Conservation (phyloP, 2,113 vertebrate species). For the Chitala chitala region DNA sequence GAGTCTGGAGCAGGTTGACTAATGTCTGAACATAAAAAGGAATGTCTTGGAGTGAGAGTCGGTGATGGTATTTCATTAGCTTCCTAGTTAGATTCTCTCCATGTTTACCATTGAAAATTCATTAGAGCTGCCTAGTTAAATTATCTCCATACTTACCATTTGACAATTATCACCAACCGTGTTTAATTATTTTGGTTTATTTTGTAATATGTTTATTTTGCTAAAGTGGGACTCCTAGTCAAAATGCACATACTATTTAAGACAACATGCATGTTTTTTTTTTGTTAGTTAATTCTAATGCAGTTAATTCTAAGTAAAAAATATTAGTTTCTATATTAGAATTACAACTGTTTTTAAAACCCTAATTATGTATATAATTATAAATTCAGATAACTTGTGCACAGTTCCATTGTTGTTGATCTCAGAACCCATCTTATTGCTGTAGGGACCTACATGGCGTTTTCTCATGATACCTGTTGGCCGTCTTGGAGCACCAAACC, state of each 20-base stretch:
- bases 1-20: slow-evolving; percentile 55
- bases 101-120: too few species aligned
- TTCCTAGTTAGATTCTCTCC: neutral
- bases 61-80: neutral
- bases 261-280: too few species aligned
- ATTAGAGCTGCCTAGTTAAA: too few species aligned
- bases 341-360: too few species aligned
- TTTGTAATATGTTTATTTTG: neutral
- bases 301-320: too few species aligned
- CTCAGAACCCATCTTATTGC: neutral
- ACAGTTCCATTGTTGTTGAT: neutral
- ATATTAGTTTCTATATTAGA: too few species aligned
- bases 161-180: neutral
- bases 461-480: slow-evolving; percentile 59
- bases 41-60: slow-evolving; percentile 27
- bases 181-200: neutral
- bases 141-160: neutral
- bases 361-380: neutral
- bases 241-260: neutral
- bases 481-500: slow-evolving; percentile 57
- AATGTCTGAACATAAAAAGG: slow-evolving; percentile 58
- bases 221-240: too few species aligned
- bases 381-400: neutral
- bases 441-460: neutral
- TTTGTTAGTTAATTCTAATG: too few species aligned